A percentile compares a stretch with the other conserved stretches of the same genome.
These are phyloP conservation scores for Corythornis madagascariensis DNA, from an alignment of 2,113 vertebrate species.

Conservation along the genomic window DNA sequence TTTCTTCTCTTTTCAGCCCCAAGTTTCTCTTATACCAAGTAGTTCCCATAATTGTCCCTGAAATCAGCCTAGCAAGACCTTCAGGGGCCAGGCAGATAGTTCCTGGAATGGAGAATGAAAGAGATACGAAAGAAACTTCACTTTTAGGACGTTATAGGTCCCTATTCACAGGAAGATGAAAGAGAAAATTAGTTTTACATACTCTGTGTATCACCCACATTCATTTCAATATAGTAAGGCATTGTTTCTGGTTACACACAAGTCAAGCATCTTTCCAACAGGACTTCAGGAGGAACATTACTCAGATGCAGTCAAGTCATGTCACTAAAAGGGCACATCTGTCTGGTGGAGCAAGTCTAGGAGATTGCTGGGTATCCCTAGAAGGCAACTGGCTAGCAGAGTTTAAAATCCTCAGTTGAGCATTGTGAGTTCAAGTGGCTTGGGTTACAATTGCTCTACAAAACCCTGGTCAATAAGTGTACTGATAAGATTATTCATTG, in stretches of 20 bases:
- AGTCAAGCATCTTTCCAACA: neutral
- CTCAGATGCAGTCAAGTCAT: fast-evolving
- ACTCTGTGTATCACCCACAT: neutral
- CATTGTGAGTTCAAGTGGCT: neutral
- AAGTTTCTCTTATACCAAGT: neutral
- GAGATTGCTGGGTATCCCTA: neutral
- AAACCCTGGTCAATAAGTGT: neutral
- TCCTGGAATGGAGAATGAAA: neutral
- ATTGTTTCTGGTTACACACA: neutral
- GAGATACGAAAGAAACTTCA: neutral
- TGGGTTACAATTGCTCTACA: neutral
- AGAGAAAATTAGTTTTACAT: neutral
- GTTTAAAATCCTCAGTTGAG: neutral
- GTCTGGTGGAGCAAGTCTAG: neutral
- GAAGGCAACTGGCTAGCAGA: neutral
- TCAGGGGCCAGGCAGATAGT: neutral
- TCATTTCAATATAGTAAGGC: neutral
- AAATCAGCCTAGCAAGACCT: neutral
- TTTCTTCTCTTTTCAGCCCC: neutral
- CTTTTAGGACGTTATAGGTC: neutral
- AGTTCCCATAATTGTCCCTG: neutral
- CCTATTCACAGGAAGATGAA: neutral
- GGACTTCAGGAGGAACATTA: neutral
- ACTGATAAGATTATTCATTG: neutral
- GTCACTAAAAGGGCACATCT: neutral